Evolutionary conservation across 53 echinoderm and acorn worm genomes (phyloP), one percentile per base, ranked within the genome.

Genomic region (Henricia sp.): DNA sequence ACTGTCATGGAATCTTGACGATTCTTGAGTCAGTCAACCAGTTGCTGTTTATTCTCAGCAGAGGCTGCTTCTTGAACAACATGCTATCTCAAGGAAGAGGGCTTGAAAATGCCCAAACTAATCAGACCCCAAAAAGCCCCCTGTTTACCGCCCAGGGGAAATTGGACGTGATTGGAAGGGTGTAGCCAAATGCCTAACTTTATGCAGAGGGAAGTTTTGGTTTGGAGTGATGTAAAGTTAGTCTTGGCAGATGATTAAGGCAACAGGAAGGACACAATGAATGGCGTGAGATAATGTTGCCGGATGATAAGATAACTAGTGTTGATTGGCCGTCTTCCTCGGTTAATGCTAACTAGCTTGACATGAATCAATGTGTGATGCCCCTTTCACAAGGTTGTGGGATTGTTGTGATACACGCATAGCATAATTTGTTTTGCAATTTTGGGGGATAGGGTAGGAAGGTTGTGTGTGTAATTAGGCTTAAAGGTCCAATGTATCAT

Each of bases 111-210:
- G 59, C 76, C 76, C 1, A 8, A 4, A 40, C 12, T 23, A 55
- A 76, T 76, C 59, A 24, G 57, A 19, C 57, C 4, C n/a, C 13
- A 30, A 10, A 52, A 41, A 57, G 67, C 41, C 76, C 57, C 39
- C 76, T 74, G 25, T 41, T 76, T 76, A 76, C 25, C 76, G 29
- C 40, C 42, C 13, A 24, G 39, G 28, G 76, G 76, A 76, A 76
- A 76, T 76, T 57, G 40, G 43, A 39, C 25, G 76, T 41, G 76
- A 76, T 59, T n/a, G 21, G 57, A 24, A 57, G 56, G 56, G 76
- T 76, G 42, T 56, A 40, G 42, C 34, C 6, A 59, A 57, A 25
- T 58, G 76, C 59, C 76, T 58, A 25, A 26, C 29, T 76, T 42
- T 3, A 59, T 58, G 17, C 59, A n/a, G n/a, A n/a, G 57, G 59